These are phyloP conservation scores for Chionodraco myersi DNA, from an alignment of 2,113 vertebrate species.

Conservation along the genomic window DNA sequence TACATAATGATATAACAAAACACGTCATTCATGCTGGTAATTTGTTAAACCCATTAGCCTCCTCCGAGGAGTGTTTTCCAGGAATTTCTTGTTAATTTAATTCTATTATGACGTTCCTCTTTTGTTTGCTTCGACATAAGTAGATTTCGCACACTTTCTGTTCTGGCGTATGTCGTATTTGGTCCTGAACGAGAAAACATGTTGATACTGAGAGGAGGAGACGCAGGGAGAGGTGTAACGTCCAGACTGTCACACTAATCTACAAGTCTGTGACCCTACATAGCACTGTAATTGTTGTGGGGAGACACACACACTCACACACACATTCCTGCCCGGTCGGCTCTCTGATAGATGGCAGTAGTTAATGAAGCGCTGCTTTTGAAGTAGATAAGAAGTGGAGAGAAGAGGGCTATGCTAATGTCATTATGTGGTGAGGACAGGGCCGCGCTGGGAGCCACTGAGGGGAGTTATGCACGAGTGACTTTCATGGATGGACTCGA, in stretches of 20 bases:
- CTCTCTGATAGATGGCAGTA: slow-evolving; percentile 64
- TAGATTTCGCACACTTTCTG: slow-evolving; percentile 17
- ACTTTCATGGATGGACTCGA: slow-evolving; percentile 7
- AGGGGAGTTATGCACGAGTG: slow-evolving; percentile 17
- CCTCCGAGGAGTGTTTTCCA: neutral
- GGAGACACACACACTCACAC: slow-evolving; percentile 7
- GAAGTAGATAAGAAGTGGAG: slow-evolving; percentile 72
- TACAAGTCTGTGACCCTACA: slow-evolving; percentile 59
- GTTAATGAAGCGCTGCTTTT: slow-evolving; percentile 75
- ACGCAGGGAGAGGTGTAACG: slow-evolving; percentile 58
- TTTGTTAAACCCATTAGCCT: slow-evolving; percentile 19
- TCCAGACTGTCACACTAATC: slow-evolving; percentile 69
- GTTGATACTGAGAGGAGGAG: slow-evolving; percentile 58
- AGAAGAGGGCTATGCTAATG: slow-evolving; percentile 62
- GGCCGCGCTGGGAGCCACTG: slow-evolving; percentile 40
- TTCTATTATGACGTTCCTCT: slow-evolving; percentile 9
- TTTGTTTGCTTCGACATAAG: slow-evolving; percentile 6
- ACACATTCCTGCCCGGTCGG: slow-evolving; percentile 54
- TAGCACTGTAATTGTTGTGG: slow-evolving; percentile 32
- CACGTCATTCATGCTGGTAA: neutral
- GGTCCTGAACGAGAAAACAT: slow-evolving; percentile 19
- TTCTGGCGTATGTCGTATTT: slow-evolving; percentile 22
- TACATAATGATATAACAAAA: neutral
- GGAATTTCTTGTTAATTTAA: slow-evolving; percentile 29
- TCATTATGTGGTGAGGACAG: slow-evolving; percentile 54